Base-by-base conservation (phyloP, 2,888 invertebrate genomes). In the Drosophila subquinaria region DNA sequence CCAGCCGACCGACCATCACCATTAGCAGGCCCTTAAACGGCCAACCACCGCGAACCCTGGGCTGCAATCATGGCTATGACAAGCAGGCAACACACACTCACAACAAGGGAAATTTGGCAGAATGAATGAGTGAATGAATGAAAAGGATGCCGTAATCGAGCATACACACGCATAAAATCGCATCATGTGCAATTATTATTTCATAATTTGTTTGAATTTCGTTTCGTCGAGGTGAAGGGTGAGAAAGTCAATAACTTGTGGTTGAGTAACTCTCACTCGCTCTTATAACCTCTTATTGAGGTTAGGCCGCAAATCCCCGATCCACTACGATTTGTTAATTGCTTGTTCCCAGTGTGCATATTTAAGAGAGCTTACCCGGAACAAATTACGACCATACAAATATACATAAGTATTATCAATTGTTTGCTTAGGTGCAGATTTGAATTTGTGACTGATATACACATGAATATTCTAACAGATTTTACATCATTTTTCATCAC, bases 141-240 rank as follows among this genome's bases (percentile, higher is more conserved):
- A 36, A 42, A 73, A 79, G 55, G 56, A 56, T 59, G 61, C 64
- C 62, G 51, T 76, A 82, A 75, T 79, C 76, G 65, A 70, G 30
- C 70, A 76, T 64, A 65, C 68, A 73, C 4, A 38, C 56, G 56
- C 74, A 81, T 69, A 69, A 73, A 77, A 83, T 87, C 76, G 69
- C 77, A 86, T 86, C 79, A 86, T 83, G 62, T 93, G 59, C 81
- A 85, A 88, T 90, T 88, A 89, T 89, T 88, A 87, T 85, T 88
- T 85, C 86, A 89, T 89, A 87, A 88, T 87, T 85, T 90, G 82
- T 81, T 83, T 87, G 82, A 77, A 63, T 78, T 66, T 56, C 47
- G 59, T 48, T 65, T 27, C 27, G 27, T 27, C 69, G 33, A 57
- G 52, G 30, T 64, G 23, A 69, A 89, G 90, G 90, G 90, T 91